A percentile compares a stretch with the other conserved stretches of the same genome.
phyloP scores from a whole-genome alignment of 2,888 invertebrate species.

The Hydriomena furcata region DNA sequence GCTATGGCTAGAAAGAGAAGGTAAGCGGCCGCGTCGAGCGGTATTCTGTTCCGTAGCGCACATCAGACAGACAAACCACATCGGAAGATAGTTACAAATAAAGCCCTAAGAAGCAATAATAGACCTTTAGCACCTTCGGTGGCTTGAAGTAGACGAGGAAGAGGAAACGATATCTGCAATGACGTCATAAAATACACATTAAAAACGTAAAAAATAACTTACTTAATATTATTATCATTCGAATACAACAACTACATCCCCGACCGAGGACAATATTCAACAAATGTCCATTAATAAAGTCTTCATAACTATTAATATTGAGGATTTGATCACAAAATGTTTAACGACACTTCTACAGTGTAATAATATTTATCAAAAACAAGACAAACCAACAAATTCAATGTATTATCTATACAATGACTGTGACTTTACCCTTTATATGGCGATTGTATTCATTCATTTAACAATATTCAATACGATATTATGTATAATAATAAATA shows the following conservation, averaged over 20 bases:
- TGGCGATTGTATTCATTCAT: conserved; percentile 34
- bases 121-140: conserved; percentile 82
- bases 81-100: conserved; percentile 51
- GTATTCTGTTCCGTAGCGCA: conserved; percentile 13
- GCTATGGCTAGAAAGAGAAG: neutral
- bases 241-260: conserved; percentile 83
- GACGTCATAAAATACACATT: conserved; percentile 77
- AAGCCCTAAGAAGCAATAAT: conserved; percentile 76
- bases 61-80: conserved; percentile 27
- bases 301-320: conserved; percentile 76
- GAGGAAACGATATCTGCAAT: conserved; percentile 75
- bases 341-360: conserved; percentile 79
- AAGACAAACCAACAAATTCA: conserved; percentile 66
- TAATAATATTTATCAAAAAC: conserved; percentile 68
- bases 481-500: conserved; percentile 72
- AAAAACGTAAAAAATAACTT: conserved; percentile 84
- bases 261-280: conserved; percentile 78
- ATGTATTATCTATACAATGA: conserved; percentile 57
- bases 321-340: conserved; percentile 79
- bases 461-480: conserved; percentile 66
- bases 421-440: conserved; percentile 39
- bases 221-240: conserved; percentile 83
- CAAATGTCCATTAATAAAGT: conserved; percentile 81
- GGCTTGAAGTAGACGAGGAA: conserved; percentile 71
- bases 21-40: conserved; percentile 11